phyloP scores from a whole-genome alignment of 2,113 vertebrate species.

The Gambusia affinis region DNA sequence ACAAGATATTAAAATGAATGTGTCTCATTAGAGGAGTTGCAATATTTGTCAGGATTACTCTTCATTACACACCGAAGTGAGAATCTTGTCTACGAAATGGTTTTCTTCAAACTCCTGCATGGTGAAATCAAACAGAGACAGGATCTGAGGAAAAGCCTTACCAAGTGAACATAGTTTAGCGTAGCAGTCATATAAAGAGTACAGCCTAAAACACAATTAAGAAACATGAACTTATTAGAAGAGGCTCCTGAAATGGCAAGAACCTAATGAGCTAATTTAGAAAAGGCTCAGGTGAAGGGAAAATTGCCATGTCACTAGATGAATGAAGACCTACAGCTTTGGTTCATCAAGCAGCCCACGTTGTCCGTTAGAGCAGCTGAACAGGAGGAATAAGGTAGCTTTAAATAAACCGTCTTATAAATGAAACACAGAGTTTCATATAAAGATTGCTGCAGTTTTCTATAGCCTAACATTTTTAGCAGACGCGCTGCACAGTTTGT shows the following conservation, averaged over 20 bases:
- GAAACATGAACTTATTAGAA: neutral
- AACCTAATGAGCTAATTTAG: neutral
- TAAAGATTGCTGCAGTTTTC: neutral
- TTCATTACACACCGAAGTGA: too few relatives aligned
- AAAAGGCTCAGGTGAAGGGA: neutral
- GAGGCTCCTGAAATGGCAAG: neutral
- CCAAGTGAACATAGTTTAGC: too few relatives aligned
- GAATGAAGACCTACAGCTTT: neutral
- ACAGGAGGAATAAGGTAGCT: neutral
- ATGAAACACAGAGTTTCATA: neutral
- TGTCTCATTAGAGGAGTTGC: too few relatives aligned
- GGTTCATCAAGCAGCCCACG: neutral
- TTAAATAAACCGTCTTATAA: neutral
- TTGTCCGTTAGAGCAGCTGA: neutral
- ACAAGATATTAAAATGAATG: too few relatives aligned
- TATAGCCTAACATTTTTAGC: neutral
- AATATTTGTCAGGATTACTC: too few relatives aligned
- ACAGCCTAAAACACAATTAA: too few relatives aligned
- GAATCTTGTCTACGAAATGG: too few relatives aligned
- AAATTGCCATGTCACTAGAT: neutral
- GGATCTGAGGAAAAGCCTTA: too few relatives aligned
- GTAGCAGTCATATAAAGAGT: too few relatives aligned
- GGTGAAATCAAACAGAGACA: too few relatives aligned
- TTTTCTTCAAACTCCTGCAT: too few relatives aligned
- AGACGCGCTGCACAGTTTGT: conserved; percentile 5